A percentile compares a stretch with the other conserved stretches of the same genome.
phyloP scores from a whole-genome alignment of 2,797 vertebrate genomes.

The Todus mexicanus region DNA sequence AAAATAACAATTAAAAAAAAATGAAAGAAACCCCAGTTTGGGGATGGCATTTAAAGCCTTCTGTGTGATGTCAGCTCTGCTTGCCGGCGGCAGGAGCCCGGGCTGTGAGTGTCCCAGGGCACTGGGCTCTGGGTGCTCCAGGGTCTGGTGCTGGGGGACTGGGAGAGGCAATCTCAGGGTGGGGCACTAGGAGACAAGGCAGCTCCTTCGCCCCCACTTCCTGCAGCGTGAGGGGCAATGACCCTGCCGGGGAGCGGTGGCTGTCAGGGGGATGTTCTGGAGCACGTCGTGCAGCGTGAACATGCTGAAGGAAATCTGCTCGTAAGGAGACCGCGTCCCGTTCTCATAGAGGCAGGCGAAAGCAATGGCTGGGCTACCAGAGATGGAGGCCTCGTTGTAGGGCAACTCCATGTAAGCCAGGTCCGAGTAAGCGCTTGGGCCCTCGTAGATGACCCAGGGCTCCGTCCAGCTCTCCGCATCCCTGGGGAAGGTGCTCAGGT shows the following conservation, averaged over 20 bases:
- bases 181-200: not conserved
- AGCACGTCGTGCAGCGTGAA: constrained; percentile 89
- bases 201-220: not conserved
- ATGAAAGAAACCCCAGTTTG: not conserved
- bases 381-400: not conserved
- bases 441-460: constrained; percentile 93
- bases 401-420: constrained; percentile 83
- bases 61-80: not conserved
- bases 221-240: fast-evolving
- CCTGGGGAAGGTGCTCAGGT: constrained; percentile 86
- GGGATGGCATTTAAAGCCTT: fast-evolving
- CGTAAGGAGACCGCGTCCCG: constrained; percentile 80
- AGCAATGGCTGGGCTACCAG: constrained; percentile 62
- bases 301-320: constrained; percentile 91
- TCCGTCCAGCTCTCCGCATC: constrained; percentile 88
- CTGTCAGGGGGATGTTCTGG: constrained; percentile 77
- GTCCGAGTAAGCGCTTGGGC: constrained; percentile 94
- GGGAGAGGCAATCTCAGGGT: fast-evolving
- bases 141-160: fast-evolving
- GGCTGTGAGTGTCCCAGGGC: fast-evolving
- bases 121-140: fast-evolving
- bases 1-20: not conserved
- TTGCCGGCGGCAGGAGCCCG: fast-evolving
- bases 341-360: constrained; percentile 93
- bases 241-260: fast-evolving